Conservation (phyloP, 1,140 invertebrate genomes). For the Drosophila lowei region DNA sequence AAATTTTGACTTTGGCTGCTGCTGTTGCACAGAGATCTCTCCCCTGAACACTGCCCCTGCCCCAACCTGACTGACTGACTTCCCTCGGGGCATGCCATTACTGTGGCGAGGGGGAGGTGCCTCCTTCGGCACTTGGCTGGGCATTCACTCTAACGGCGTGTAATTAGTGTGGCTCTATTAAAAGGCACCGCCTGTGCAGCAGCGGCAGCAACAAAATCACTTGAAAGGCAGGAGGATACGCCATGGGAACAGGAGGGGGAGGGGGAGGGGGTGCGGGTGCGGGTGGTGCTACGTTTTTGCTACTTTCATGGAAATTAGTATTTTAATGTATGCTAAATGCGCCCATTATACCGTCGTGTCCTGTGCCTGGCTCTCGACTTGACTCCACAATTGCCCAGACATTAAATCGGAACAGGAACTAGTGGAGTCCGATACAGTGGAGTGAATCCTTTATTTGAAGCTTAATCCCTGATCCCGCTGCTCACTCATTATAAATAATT, state of each 20-base stretch:
- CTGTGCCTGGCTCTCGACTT: conserved; percentile 38
- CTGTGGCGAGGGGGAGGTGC: conserved; percentile 7
- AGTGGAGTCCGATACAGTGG: conserved; percentile 1
- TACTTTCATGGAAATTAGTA: conserved; percentile 78
- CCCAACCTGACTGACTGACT: not conserved
- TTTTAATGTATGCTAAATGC: conserved; percentile 81
- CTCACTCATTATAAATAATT: conserved; percentile 61
- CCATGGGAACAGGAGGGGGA: not conserved
- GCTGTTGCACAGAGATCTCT: conserved; percentile 29
- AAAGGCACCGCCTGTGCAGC: conserved; percentile 74
- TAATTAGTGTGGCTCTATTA: conserved; percentile 82
- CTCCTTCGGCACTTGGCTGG: conserved; percentile 58
- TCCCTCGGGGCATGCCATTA: conserved; percentile 5
- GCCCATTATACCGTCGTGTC: conserved; percentile 73
- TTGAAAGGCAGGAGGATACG: not conserved
- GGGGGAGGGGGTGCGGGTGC: too few species aligned
- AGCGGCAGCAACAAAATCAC: conserved; percentile 4
- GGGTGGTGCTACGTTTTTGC: conserved; percentile 48
- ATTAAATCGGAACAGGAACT: conserved; percentile 9
- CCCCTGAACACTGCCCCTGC: not conserved
- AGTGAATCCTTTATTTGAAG: conserved; percentile 8
- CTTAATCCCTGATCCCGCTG: not conserved
- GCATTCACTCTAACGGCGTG: conserved; percentile 78
- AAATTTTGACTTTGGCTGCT: conserved; percentile 66
- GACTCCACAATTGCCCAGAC: conserved; percentile 53